These are phyloP conservation scores for Agriopis aurantiaria DNA, from an alignment of 2,888 invertebrate species.

Conservation along the genomic window DNA sequence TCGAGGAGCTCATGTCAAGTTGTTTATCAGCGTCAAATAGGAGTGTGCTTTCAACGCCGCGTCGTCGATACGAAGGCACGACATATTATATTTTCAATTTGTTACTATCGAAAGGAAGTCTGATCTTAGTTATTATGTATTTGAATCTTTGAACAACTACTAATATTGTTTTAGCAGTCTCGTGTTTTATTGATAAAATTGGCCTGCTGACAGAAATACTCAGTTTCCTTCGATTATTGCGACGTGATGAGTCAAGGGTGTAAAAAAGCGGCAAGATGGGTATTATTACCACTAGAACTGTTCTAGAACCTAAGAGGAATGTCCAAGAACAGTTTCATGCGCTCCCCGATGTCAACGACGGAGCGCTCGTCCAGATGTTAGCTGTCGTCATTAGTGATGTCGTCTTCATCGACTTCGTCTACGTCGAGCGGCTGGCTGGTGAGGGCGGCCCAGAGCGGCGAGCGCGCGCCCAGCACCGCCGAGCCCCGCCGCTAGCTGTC, in stretches of 20 bases:
- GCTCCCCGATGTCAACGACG: conserved; percentile 84
- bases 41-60: conserved; percentile 3
- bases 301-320: conserved; percentile 86
- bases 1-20: conserved; percentile 16
- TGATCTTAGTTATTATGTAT: too few species aligned
- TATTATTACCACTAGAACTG: conserved; percentile 15
- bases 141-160: background rate
- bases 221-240: background rate
- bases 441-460: conserved; percentile 93
- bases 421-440: conserved; percentile 88
- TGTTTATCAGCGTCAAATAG: conserved; percentile 10
- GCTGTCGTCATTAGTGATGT: conserved; percentile 73
- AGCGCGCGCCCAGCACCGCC: conserved; percentile 82
- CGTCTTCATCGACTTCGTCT: conserved; percentile 68
- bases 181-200: conserved; percentile 4
- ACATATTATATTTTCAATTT: background rate
- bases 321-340: conserved; percentile 86
- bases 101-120: background rate
- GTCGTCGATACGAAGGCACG: background rate
- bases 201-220: background rate
- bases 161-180: conserved; percentile 5
- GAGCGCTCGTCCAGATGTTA: conserved; percentile 86
- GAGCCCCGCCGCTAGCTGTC: conserved; percentile 87
- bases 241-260: background rate
- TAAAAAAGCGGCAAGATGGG: conserved; percentile 9